Percentiles rank a stretch among this genome's conserved stretches.
phyloP scores from a whole-genome alignment of 2,113 vertebrate genomes.

The Datnioides undecimradiatus region DNA sequence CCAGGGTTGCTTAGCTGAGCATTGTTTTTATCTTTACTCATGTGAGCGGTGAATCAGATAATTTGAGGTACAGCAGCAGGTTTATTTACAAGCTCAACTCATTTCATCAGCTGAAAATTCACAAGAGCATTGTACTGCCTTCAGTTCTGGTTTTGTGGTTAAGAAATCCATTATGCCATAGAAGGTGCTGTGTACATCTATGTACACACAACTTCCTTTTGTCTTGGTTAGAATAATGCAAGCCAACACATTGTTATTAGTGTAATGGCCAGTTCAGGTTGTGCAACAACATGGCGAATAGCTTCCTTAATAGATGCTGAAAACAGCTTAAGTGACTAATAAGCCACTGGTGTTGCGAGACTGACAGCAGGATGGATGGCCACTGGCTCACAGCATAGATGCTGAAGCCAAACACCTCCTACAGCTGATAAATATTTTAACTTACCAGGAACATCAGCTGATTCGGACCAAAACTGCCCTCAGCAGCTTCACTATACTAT shows the following conservation, averaged over 20 bases:
- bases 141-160: constrained; percentile 16
- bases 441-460: neutral
- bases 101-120: constrained; percentile 4
- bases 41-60: neutral
- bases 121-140: neutral
- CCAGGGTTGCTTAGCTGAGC: neutral
- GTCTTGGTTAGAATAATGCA: constrained; percentile 44
- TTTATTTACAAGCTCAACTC: neutral
- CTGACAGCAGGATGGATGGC: constrained; percentile 42
- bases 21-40: neutral
- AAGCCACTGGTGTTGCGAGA: constrained; percentile 10
- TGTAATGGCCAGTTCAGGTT: constrained; percentile 50
- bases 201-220: constrained; percentile 18
- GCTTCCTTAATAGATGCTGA: constrained; percentile 50
- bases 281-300: constrained; percentile 23
- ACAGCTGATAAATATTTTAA: constrained; percentile 55
- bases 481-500: neutral
- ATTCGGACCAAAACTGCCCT: neutral
- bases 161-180: constrained; percentile 21
- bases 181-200: neutral
- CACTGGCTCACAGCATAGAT: constrained; percentile 28
- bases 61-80: neutral
- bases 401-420: constrained; percentile 47
- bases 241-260: constrained; percentile 45
- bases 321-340: constrained; percentile 50